Evolutionary conservation across 2,797 vertebrate species (phyloP).

Genomic region (Acrossocheilus fasciatus): DNA sequence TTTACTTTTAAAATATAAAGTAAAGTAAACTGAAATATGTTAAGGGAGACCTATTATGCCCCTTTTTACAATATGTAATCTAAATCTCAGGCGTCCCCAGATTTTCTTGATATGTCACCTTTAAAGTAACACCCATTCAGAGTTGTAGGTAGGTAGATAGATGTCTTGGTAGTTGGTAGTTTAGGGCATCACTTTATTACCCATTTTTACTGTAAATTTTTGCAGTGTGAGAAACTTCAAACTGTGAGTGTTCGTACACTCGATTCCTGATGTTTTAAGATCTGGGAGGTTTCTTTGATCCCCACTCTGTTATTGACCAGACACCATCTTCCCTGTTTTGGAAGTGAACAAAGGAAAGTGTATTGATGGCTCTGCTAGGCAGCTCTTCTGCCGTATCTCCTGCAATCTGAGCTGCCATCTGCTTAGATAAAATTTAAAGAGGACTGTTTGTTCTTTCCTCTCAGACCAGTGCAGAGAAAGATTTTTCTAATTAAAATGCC

Average conservation of each 20-base stretch:
- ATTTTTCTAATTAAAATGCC: conserved; percentile 58
- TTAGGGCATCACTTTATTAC: neutral
- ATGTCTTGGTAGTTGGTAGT: neutral
- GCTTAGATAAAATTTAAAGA: conserved; percentile 42
- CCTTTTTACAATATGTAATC: too few species aligned
- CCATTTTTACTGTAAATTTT: neutral
- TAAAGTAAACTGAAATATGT: too few species aligned
- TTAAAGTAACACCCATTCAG: neutral
- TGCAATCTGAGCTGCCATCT: conserved; percentile 48
- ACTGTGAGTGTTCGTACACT: neutral
- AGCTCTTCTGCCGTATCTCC: conserved; percentile 26
- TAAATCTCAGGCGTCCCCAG: too few species aligned
- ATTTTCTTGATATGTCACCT: too few species aligned
- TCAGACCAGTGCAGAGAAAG: conserved; percentile 15
- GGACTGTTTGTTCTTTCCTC: conserved; percentile 37
- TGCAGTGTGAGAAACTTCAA: conserved; percentile 27
- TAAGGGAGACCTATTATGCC: too few species aligned
- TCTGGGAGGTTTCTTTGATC: conserved; percentile 41
- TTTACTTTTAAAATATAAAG: too few species aligned
- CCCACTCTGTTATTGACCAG: conserved; percentile 37
- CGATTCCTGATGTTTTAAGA: conserved; percentile 23
- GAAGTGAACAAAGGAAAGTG: conserved; percentile 34
- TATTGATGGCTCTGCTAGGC: conserved; percentile 42
- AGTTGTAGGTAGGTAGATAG: neutral
- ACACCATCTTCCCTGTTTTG: conserved; percentile 6